These are phyloP conservation scores for Tuta absoluta DNA, from an alignment of 2,888 invertebrate species.

Conservation along the genomic window DNA sequence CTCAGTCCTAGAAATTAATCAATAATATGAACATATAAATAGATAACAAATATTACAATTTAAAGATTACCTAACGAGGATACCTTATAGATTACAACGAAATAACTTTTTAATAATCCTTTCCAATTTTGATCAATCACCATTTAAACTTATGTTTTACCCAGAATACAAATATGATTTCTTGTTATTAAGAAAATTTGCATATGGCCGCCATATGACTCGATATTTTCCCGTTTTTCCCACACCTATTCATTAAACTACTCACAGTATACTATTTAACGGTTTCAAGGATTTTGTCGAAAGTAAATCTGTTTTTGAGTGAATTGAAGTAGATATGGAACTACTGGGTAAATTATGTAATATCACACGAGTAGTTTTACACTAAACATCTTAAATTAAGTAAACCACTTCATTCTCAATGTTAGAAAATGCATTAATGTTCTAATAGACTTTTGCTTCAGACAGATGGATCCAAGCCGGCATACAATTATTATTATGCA, in stretches of 20 bases:
- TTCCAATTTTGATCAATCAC: neutral
- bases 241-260: neutral
- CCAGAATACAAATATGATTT: neutral
- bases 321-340: neutral
- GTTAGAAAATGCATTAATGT: neutral
- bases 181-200: too few relatives aligned
- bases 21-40: neutral
- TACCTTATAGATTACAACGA: neutral
- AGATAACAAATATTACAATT: constrained; percentile 3
- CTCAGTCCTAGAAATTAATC: neutral
- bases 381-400: neutral
- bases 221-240: neutral
- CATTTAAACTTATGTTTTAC: neutral
- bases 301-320: neutral
- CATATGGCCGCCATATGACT: too few relatives aligned
- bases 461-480: too few relatives aligned
- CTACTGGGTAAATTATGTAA: neutral
- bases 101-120: neutral
- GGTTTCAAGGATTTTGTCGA: neutral
- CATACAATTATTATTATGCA: too few relatives aligned
- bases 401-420: neutral
- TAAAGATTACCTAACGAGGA: neutral
- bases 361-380: constrained; percentile 6
- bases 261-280: neutral
- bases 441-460: too few relatives aligned